These are phyloP conservation scores for Cephus spinipes DNA, from an alignment of 2,888 invertebrate species.

Conservation along the genomic window DNA sequence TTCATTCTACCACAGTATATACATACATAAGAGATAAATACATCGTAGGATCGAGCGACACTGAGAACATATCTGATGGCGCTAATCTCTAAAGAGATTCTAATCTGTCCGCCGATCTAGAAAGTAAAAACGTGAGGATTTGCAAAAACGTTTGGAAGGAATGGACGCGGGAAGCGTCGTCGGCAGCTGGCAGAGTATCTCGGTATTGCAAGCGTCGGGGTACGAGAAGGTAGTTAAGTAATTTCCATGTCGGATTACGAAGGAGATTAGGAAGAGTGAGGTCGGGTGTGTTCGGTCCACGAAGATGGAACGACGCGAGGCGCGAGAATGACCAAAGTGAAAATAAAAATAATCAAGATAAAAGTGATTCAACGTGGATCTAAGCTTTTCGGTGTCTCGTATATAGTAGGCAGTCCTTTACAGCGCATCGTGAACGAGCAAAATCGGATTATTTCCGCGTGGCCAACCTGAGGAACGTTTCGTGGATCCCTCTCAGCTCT, in stretches of 20 bases:
- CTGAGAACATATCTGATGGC: neutral
- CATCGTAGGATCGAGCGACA: neutral
- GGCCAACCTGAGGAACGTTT: neutral
- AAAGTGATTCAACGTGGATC: neutral
- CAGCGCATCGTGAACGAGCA: conserved; percentile 17
- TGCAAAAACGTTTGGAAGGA: neutral
- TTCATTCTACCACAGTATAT: neutral
- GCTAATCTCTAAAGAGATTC: conserved; percentile 9
- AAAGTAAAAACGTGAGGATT: conserved; percentile 1
- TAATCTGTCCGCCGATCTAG: conserved; percentile 5
- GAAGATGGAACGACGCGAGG: conserved; percentile 11
- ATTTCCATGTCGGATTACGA: conserved; percentile 36
- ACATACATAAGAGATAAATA: neutral
- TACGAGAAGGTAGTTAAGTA: conserved; percentile 33
- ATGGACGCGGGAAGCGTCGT: neutral
- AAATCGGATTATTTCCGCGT: conserved; percentile 34
- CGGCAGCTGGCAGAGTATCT: neutral
- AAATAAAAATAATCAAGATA: neutral
- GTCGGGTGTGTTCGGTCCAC: neutral
- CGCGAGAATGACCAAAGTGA: conserved; percentile 18
- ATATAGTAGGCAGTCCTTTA: neutral
- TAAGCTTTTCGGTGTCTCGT: neutral
- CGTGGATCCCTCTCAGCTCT: neutral
- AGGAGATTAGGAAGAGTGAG: conserved; percentile 12
- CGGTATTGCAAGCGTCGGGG: neutral